phyloP scores from a whole-genome alignment of 2,113 vertebrate species.

The Mastomys coucha region DNA sequence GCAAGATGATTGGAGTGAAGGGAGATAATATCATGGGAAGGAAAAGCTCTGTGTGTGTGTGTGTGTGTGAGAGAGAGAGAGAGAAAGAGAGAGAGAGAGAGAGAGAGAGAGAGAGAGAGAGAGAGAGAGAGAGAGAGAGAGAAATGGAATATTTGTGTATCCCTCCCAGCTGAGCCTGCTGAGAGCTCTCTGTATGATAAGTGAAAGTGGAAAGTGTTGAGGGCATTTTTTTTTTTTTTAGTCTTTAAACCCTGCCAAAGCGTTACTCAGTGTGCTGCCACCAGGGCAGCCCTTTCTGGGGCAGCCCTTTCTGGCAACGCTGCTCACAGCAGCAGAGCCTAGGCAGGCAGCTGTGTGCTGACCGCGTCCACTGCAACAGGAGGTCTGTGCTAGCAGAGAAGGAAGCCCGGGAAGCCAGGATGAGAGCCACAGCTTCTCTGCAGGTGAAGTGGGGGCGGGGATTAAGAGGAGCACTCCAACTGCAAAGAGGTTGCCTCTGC shows the following conservation, averaged over 20 bases:
- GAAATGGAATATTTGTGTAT: background rate
- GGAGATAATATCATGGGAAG: constrained; percentile 50
- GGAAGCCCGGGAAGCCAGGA: constrained; percentile 80
- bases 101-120: background rate
- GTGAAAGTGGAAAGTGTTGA: constrained; percentile 51
- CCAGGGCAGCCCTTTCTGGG: constrained; percentile 82
- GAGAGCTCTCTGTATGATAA: constrained; percentile 77
- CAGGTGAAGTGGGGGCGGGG: constrained; percentile 85
- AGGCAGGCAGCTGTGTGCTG: constrained; percentile 68
- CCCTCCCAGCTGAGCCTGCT: constrained; percentile 69
- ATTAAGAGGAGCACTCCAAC: background rate
- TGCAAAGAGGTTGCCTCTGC: background rate
- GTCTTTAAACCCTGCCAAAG: constrained; percentile 81
- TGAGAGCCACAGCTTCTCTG: constrained; percentile 83
- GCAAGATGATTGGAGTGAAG: constrained; percentile 44
- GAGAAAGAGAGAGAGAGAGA: background rate
- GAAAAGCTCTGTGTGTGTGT: constrained; percentile 2
- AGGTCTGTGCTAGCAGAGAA: constrained; percentile 66
- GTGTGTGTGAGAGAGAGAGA: too few relatives aligned
- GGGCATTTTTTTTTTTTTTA: constrained; percentile 59
- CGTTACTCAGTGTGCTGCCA: constrained; percentile 80
- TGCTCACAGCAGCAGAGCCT: constrained; percentile 67
- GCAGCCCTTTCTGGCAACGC: constrained; percentile 88
- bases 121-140: background rate
- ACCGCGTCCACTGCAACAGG: constrained; percentile 70